A percentile compares a stretch with the other conserved stretches of the same genome.
These are phyloP conservation scores for Brachymystax lenok DNA, from an alignment of 2,797 vertebrate genomes.

Conservation along the genomic window DNA sequence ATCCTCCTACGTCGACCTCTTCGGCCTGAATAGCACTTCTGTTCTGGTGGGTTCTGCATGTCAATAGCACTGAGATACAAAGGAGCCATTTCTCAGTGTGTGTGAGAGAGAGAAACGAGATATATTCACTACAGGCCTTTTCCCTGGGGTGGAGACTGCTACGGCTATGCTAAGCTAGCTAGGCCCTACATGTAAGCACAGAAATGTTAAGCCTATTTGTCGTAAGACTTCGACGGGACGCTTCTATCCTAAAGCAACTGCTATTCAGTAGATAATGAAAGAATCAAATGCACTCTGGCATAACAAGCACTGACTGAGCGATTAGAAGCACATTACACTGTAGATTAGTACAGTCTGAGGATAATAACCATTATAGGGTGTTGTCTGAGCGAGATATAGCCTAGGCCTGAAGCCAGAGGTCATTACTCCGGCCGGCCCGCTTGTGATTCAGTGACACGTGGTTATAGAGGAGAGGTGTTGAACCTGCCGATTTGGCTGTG, in stretches of 20 bases:
- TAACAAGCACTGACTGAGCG: too few species aligned
- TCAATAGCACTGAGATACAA: slow-evolving; percentile 67
- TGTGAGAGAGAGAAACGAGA: slow-evolving; percentile 36
- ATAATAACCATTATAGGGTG: neutral
- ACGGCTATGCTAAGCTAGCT: neutral
- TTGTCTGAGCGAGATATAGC: neutral
- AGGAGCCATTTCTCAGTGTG: slow-evolving; percentile 67
- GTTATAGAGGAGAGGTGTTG: slow-evolving; percentile 5
- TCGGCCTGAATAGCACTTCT: slow-evolving; percentile 74
- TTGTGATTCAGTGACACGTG: slow-evolving; percentile 25
- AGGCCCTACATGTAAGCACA: neutral
- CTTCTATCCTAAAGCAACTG: neutral
- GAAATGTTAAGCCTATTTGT: neutral
- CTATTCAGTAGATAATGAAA: neutral
- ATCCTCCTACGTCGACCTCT: slow-evolving; percentile 64
- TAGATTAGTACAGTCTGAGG: neutral
- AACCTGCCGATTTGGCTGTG: slow-evolving; percentile 20
- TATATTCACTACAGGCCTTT: slow-evolving; percentile 15
- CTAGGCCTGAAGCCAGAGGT: neutral
- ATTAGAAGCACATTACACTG: too few species aligned
- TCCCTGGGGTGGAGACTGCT: slow-evolving; percentile 29
- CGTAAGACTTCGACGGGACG: neutral
- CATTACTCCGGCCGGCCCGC: neutral
- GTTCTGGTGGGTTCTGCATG: slow-evolving; percentile 65
- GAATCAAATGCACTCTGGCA: neutral